These are phyloP conservation scores for Diploscapter pachys DNA, from an alignment of 1,140 invertebrate species.

Conservation along the genomic window DNA sequence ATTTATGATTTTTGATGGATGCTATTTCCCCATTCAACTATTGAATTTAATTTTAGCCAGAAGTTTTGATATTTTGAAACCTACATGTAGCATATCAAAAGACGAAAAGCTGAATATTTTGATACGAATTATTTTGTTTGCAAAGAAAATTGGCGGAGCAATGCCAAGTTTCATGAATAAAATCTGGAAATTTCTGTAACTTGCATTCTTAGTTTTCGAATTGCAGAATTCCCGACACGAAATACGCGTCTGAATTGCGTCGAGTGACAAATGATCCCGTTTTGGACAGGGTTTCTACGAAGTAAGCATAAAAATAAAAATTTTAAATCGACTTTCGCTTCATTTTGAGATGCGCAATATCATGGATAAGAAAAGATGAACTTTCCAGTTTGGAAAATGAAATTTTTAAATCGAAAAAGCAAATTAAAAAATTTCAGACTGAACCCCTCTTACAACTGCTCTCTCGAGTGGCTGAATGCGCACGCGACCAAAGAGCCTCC, in stretches of 20 bases:
- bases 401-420: too few species aligned
- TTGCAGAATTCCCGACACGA: constrained; percentile 44
- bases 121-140: background rate
- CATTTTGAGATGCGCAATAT: too few species aligned
- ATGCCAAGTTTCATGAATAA: too few species aligned
- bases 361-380: too few species aligned
- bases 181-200: too few species aligned
- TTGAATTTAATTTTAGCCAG: constrained; percentile 12
- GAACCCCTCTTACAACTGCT: constrained; percentile 48
- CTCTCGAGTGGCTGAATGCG: constrained; percentile 33
- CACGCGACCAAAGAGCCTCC: constrained; percentile 10
- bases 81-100: constrained; percentile 1
- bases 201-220: background rate
- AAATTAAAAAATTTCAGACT: constrained; percentile 21
- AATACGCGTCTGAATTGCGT: background rate
- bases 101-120: background rate
- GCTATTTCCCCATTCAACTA: background rate
- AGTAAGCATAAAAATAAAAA: too few species aligned
- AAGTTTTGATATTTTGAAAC: constrained; percentile 26
- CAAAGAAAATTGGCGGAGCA: too few species aligned
- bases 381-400: too few species aligned
- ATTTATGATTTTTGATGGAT: background rate
- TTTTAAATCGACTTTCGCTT: too few species aligned
- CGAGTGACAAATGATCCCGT: constrained; percentile 38
- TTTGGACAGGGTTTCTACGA: constrained; percentile 30